A percentile compares a stretch with the other conserved stretches of the same genome.
These are phyloP conservation scores for Bovichtus diacanthus DNA, from an alignment of 2,797 vertebrate genomes.

Conservation along the genomic window DNA sequence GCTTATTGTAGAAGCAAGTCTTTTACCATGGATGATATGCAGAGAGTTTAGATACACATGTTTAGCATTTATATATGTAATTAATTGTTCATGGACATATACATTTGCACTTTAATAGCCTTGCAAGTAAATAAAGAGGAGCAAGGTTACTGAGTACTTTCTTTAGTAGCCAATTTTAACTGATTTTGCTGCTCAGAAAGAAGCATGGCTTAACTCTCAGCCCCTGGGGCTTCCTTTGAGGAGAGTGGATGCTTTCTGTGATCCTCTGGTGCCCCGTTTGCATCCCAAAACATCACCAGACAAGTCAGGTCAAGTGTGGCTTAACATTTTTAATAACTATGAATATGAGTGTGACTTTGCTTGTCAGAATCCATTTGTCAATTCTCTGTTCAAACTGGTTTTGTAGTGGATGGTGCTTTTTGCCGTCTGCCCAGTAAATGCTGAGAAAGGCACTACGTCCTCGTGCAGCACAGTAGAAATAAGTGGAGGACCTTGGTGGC, in stretches of 20 bases:
- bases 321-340: not conserved
- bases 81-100: not conserved
- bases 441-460: too few relatives aligned
- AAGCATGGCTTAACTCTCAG: not conserved
- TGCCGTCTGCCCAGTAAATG: not conserved
- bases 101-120: not conserved
- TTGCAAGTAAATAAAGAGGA: not conserved
- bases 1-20: not conserved
- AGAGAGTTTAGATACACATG: not conserved
- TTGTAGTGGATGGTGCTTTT: not conserved
- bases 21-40: not conserved
- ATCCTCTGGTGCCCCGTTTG: not conserved
- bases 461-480: not conserved
- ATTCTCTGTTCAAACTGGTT: not conserved
- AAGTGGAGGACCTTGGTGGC: not conserved
- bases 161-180: not conserved
- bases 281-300: not conserved
- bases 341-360: not conserved
- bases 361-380: not conserved
- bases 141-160: not conserved
- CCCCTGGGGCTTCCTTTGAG: not conserved
- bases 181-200: not conserved
- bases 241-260: not conserved
- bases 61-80: not conserved
- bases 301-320: not conserved